Evolutionary conservation across 2,797 vertebrate genomes (phyloP), one percentile per base, ranked within the genome.

Genomic region (Spondyliosoma cantharus): DNA sequence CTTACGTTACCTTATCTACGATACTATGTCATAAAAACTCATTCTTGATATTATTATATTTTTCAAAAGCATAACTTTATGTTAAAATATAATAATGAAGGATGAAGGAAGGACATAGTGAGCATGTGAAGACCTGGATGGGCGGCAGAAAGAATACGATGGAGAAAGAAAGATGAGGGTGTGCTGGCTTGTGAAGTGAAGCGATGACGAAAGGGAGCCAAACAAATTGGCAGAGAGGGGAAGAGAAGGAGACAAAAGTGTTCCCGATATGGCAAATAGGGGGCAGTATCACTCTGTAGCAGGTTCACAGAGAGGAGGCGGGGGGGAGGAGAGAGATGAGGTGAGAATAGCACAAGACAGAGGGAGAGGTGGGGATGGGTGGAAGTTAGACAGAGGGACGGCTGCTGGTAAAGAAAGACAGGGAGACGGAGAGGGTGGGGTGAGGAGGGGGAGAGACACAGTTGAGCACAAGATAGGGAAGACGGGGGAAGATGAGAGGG

Each of bases 261-360:
- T 82, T 73, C 69, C 32, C n/a, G 14, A 0, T 71, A 32, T 60
- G 16, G 70, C 68, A 77, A 70, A 92, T 64, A 93, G 92, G 82
- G 86, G 92, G 92, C 92, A 93, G 89, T 82, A 59, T 90, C 87
- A 88, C 81, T 83, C 90, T 90, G 77, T 57, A 72, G 57, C 62
- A 83, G 49, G 48, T 71, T 73, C 5, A 54, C 14, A 53, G 4
- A 16, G 12, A 4, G 1, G 25, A 14, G 56, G 27, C 24, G 54
- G 29, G 19, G 9, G 29, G 7, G 12, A n/a, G n/a, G n/a, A n/a
- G n/a, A n/a, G 57, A 17, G 19, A 50, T 16, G 19, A 82, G 77
- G 58, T 16, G 58, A 75, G 54, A 78, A 79, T 46, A 71, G 59
- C 53, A 69, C 68, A 65, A 77, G 53, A 50, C 49, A 15, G 62